Conservation (phyloP, 2,113 vertebrate genomes). For the Mohoua ochrocephala region DNA sequence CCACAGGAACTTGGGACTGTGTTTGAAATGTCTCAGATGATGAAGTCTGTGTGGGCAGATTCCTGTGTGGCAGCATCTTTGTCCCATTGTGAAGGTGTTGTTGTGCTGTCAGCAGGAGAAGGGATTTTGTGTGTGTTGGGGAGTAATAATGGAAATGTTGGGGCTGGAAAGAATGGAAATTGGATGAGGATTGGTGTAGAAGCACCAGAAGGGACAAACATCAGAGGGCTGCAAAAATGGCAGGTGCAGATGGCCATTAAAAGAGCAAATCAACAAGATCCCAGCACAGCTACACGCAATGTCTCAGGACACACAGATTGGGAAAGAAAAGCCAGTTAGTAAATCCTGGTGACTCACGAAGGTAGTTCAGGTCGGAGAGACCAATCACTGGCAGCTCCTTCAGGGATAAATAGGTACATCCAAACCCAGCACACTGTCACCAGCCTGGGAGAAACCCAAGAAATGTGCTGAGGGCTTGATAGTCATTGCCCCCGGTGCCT, state of each 20-base stretch:
- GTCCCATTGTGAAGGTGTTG: background rate
- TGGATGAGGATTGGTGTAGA: background rate
- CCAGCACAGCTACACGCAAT: accelerated
- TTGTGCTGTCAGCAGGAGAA: background rate
- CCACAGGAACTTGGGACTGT: background rate
- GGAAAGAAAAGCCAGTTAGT: background rate
- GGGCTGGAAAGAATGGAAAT: background rate
- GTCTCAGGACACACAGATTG: background rate
- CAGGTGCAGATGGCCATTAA: background rate
- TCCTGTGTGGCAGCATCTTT: background rate
- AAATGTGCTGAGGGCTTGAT: background rate
- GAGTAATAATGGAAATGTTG: background rate
- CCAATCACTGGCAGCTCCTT: background rate
- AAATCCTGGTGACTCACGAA: background rate
- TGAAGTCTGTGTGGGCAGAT: background rate
- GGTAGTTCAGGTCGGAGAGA: background rate
- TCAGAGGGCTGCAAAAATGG: background rate
- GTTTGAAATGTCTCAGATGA: background rate
- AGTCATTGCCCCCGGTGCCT: background rate
- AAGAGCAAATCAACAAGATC: background rate
- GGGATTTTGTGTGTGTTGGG: background rate
- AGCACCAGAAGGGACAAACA: background rate
- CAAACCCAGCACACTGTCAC: background rate
- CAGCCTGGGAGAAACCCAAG: background rate
- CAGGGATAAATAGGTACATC: background rate